Evolutionary conservation across 64 coral and sea anemone genomes (phyloP).

Genomic region (Platygyra sinensis): DNA sequence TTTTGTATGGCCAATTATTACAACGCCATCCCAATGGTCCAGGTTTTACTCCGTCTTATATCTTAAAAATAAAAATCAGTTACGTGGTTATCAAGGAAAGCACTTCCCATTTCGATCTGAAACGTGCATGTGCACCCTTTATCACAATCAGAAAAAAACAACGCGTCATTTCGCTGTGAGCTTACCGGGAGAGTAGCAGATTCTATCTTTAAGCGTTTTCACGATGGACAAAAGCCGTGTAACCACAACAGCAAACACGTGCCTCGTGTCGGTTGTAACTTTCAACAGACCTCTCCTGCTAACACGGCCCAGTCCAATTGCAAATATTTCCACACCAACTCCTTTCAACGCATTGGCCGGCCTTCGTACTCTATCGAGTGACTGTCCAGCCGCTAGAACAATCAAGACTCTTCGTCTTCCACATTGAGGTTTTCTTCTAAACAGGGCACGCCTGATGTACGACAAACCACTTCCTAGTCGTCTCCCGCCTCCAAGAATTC

Average conservation of each 20-base stretch:
- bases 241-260: conserved; percentile 17
- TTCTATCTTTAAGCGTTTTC: conserved; percentile 17
- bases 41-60: too few species aligned
- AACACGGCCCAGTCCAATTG: background rate
- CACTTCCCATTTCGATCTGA: too few species aligned
- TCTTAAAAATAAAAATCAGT: too few species aligned
- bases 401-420: conserved; percentile 63
- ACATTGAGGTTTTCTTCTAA: conserved; percentile 57
- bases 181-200: conserved; percentile 48
- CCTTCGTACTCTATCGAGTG: conserved; percentile 31
- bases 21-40: too few species aligned
- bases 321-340: conserved; percentile 54
- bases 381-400: conserved; percentile 14
- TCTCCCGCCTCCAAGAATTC: conserved; percentile 22
- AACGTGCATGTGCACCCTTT: too few species aligned
- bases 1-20: too few species aligned
- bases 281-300: background rate
- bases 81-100: too few species aligned
- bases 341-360: conserved; percentile 1
- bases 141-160: too few species aligned
- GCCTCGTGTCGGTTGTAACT: conserved; percentile 36
- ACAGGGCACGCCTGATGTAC: conserved; percentile 45
- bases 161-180: background rate
- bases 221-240: conserved; percentile 21
- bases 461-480: conserved; percentile 21